Conservation (phyloP, 2,797 vertebrate species). For the Neosilurus mollespiculum region DNA sequence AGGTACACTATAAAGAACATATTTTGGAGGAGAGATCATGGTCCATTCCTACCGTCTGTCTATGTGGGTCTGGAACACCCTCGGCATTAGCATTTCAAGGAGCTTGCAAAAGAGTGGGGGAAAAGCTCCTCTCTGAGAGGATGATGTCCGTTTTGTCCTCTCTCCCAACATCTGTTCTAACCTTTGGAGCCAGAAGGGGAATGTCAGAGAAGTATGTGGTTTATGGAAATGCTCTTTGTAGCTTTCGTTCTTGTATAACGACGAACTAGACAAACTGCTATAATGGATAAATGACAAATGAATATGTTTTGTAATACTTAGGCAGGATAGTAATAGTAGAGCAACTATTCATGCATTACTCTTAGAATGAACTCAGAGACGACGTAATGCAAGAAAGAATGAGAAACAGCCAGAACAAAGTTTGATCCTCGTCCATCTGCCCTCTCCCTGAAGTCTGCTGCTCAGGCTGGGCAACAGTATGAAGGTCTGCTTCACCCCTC, state of each 20-base stretch:
- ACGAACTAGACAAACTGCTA: slow-evolving; percentile 3
- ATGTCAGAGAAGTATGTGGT: slow-evolving; percentile 88
- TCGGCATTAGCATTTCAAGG: slow-evolving; percentile 96
- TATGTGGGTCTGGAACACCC: slow-evolving; percentile 82
- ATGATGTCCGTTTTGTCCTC: slow-evolving; percentile 89
- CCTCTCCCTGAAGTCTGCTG: slow-evolving; percentile 57
- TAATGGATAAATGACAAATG: not conserved
- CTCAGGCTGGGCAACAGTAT: slow-evolving; percentile 57
- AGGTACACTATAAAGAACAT: slow-evolving; percentile 60
- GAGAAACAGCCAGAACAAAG: slow-evolving; percentile 50
- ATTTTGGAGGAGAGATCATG: slow-evolving; percentile 80
- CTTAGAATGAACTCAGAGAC: slow-evolving; percentile 47
- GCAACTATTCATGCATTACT: slow-evolving; percentile 22
- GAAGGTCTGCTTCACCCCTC: slow-evolving; percentile 50
- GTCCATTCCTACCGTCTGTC: slow-evolving; percentile 86
- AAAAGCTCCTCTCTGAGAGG: slow-evolving; percentile 87
- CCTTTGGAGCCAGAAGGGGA: slow-evolving; percentile 92
- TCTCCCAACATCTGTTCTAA: slow-evolving; percentile 93
- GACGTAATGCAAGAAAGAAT: slow-evolving; percentile 47
- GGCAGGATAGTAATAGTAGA: not conserved
- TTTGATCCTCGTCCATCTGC: slow-evolving; percentile 74
- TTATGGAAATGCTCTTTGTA: slow-evolving; percentile 81
- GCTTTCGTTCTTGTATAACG: slow-evolving; percentile 41
- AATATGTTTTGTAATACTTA: not conserved
- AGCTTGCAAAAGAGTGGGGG: slow-evolving; percentile 85